Conservation (phyloP, 2,113 vertebrate species). For the Chlorodrepanis virens region DNA sequence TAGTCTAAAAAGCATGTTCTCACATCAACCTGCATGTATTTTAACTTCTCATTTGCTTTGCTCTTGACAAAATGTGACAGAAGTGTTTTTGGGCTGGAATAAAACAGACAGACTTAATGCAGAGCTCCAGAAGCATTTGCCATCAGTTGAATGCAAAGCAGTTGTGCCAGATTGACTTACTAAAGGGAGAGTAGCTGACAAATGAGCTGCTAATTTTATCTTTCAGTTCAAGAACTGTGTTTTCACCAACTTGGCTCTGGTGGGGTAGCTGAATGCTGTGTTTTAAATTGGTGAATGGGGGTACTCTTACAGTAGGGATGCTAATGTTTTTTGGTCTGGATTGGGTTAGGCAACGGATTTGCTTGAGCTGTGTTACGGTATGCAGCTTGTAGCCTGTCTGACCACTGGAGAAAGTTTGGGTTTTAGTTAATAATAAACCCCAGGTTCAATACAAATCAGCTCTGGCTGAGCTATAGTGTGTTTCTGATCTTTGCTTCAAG, state of each 20-base stretch:
- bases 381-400: background rate
- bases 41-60: background rate
- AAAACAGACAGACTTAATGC: background rate
- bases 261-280: background rate
- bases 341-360: slow-evolving; percentile 10
- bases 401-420: slow-evolving; percentile 51
- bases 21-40: background rate
- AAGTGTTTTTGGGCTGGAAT: background rate
- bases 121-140: slow-evolving; percentile 17
- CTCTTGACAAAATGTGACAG: background rate
- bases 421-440: slow-evolving; percentile 76
- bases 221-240: slow-evolving; percentile 43
- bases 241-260: background rate
- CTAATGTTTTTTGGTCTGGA: background rate
- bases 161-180: slow-evolving; percentile 17
- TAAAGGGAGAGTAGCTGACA: slow-evolving; percentile 54
- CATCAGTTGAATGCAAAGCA: background rate
- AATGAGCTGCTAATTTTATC: slow-evolving; percentile 67
- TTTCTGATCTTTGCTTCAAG: slow-evolving; percentile 68
- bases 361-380: slow-evolving; percentile 24
- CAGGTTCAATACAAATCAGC: slow-evolving; percentile 63
- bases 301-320: background rate
- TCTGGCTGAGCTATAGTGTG: slow-evolving; percentile 21
- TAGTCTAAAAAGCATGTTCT: background rate
- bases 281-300: background rate